Evolutionary conservation across 2,797 vertebrate species (phyloP), one percentile per base, ranked within the genome.

Genomic region (Paramormyrops hopkinsi): DNA sequence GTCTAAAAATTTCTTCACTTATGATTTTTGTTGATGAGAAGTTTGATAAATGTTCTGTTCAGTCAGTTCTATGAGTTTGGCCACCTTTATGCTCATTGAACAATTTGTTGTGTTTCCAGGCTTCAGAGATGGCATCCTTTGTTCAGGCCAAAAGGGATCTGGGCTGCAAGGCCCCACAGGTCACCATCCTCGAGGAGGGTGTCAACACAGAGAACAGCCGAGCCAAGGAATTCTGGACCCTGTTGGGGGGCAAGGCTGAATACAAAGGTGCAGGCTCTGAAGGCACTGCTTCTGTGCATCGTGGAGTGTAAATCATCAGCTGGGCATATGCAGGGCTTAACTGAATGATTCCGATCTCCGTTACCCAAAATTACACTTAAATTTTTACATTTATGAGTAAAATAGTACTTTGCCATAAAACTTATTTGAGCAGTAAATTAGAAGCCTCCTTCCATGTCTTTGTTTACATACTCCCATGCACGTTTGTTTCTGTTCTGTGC

Each of bases 141-240:
- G 93, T 97, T 65, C 96, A 97, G 92, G 91, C 95, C 17, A 96
- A 97, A 93, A 91, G 96, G 91, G 96, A 97, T 91, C 94, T 97
- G 0, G 96, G 96, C 29, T 97, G 96, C 86, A 96, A 96, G 89
- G 96, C 96, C 5, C 90, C 94, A 0, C 95, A 96, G 90, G 95
- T 97, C 90, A 96, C 95, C 0, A 53, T 95, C 88, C 94, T 97
- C 90, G 96, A 97, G 88, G 96, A 97, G 91, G 96, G 96, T 50
- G 95, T 97, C 92, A 96, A 96, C 93, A 93, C 95, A 0, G 95
- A 96, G 19, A 96, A 89, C 92, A 94, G 93, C 92, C 94, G 93
- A 86, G 95, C 95, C 92, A 96, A 95, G 91, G 96, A 96, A 88
- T 97, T 97, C 94, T 97, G 96, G 96, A 95, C 91, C 89, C 94